Evolutionary conservation across 2,113 vertebrate genomes (phyloP), one percentile per base, ranked within the genome.

Genomic region (Mormoops blainvillei): DNA sequence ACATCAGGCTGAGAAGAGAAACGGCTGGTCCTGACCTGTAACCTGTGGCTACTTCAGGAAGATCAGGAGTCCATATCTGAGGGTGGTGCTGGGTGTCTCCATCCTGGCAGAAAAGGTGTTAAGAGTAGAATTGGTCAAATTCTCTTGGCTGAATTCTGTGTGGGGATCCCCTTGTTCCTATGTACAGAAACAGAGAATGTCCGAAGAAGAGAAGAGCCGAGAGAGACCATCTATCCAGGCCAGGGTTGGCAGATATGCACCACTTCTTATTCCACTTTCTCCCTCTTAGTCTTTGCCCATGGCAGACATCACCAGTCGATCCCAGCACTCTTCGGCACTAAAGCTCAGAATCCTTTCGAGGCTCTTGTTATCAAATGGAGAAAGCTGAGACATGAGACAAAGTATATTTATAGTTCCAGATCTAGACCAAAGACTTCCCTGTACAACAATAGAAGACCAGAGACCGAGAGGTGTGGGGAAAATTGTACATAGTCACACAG

Each of bases 31-130:
- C 98, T 98, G 43, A 98, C 97, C 13, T 98, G 19, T 5, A 98
- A 98, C 97, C 16, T 98, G 16, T 5, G 98, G 98, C n/a, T 99
- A 50, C 84, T 98, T 99, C 71, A 98, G 97, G 80, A 99, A 38
- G 19, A 98, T 85, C 81, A 93, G 96, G 22, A 99, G 84, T 9
- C 94, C 98, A 65, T 97, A 99, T 98, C 98, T 98, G 74, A 99
- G 82, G 28, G 98, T 98, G 43, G 98, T 97, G 95, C 98, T 98
- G 88, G 98, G 98, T 54, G 98, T 98, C 94, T 99, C 98, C 20
- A 98, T 99, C 87, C 98, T 98, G 41, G 98, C 98, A 85, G 98
- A 2, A 87, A 98, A 99, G 70, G 99, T 93, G 94, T 98, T 97
- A 3, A 98, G 9, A 38, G 98, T 96, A 1, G 98, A 98, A 9